Base-by-base conservation (phyloP, 2,797 vertebrate genomes). In the Sebastes nivosus region DNA sequence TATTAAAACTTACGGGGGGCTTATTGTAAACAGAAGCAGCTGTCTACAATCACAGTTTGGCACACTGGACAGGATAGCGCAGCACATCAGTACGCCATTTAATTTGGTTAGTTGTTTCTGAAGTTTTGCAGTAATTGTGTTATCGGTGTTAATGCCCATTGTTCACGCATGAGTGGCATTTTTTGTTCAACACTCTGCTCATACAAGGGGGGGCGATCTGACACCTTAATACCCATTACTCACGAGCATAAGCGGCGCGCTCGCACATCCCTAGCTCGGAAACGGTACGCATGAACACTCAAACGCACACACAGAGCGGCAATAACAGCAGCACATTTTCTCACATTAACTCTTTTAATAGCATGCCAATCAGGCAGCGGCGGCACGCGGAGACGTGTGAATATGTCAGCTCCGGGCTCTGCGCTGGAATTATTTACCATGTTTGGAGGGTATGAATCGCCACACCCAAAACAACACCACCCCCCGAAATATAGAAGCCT, bases 311-410 rank as follows among this genome's bases (percentile, higher is more conserved):
- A 6, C 38, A 42, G 16, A 72, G 65, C 73, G 25, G 76, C 74
- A 61, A 32, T 38, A 46, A 58, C 36, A 34, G 67, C 67, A 46
- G 59, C 64, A 27, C 67, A 30, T 68, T 12, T 30, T 77, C 52
- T 52, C 60, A 74, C 72, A 81, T 85, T 34, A 77, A 68, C 59
- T 85, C 52, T 32, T 72, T 81, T 86, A 87, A 91, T 91, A 88
- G 83, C 72, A 73, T 90, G 88, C 57, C 92, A 92, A 84, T 93
- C 90, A 86, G 82, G 77, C 8, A 8, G 36, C 25, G 9, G 57
- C 68, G 2, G 79, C 72, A 72, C 79, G 72, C 79, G 72, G 75
- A 73, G 54, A 54, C 3, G 25, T 58, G 67, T 88, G 79, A 79
- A 83, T 88, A 84, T 86, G 84, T 91, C 65, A 88, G 80, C 54